Base-by-base conservation (phyloP, 2,888 invertebrate species). In the Drymonia ruficornis region DNA sequence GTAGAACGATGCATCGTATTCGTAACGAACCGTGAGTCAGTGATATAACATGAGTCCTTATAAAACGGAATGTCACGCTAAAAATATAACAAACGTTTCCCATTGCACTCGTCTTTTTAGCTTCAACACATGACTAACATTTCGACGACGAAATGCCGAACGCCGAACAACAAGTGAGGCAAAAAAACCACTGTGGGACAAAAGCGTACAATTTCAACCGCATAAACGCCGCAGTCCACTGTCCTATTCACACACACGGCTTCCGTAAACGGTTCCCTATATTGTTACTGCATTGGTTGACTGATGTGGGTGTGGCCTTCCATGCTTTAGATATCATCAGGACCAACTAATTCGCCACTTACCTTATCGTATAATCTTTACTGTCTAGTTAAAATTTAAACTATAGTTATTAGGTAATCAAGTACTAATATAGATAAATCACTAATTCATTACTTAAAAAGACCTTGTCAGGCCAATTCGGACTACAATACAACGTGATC, bases 131-230 rank as follows among this genome's bases (percentile, higher is more conserved):
- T 62, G 60, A 62, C 46, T 49, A 59, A 61, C 70, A 72, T 61
- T 64, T 67, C 73, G 51, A 11, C 12, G 47, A 34, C n/a, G n/a
- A n/a, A n/a, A n/a, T n/a, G n/a, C n/a, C n/a, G 47, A 1, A 11
- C 59, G 49, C 50, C 42, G 49, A 53, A 9, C 51, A 52, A 36
- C 42, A 52, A 65, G 50, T 16, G 60, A 58, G 59, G 45, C 50
- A 56, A 19, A 52, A 57, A 49, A 56, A 46, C 34, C 52, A 55
- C 52, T 64, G 69, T 70, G 73, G 61, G 73, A 72, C 50, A 61
- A 53, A 66, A 52, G 38, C 55, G 50, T 50, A 59, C 51, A 53
- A 52, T 31, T 42, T 38, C 9, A 31, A 31, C 9, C 7, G 31
- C 13, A 36, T 36, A n/a, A 36, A n/a, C 5, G 36, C 0, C n/a